Conservation (phyloP, 2,113 vertebrate genomes). For the Caretta caretta region DNA sequence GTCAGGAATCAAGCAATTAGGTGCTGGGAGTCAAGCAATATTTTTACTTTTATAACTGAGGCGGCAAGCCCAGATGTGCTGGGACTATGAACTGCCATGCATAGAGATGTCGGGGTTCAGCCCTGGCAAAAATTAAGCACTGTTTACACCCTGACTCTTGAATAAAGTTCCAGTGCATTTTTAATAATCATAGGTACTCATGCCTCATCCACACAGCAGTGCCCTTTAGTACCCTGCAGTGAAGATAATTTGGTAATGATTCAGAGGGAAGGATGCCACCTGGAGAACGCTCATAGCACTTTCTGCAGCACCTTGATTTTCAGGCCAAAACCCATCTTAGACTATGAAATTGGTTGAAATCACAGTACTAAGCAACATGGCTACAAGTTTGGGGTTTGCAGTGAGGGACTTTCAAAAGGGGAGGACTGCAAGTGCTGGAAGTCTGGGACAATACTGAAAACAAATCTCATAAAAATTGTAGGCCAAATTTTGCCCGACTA, state of each 20-base stretch:
- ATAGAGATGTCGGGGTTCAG: no score
- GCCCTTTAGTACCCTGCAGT: neutral
- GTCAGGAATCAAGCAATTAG: no score
- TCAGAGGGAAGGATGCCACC: neutral
- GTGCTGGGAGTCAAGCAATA: no score
- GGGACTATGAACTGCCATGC: no score
- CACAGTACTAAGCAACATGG: no score
- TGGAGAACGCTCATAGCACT: no score
- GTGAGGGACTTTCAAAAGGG: neutral
- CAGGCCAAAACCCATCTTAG: neutral
- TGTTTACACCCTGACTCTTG: neutral
- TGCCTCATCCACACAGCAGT: neutral
- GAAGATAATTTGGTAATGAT: neutral
- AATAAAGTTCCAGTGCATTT: neutral
- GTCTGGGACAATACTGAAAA: neutral
- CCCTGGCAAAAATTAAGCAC: no score
- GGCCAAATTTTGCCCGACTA: neutral
- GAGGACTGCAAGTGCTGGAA: neutral
- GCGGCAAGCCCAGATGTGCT: no score
- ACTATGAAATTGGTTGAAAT: neutral
- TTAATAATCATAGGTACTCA: neutral
- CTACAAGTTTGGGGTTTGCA: neutral
- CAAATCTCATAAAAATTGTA: neutral
- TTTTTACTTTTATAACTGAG: no score
- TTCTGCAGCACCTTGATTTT: neutral